Conservation (phyloP, 1,140 invertebrate genomes). For the Hestina assimilis region DNA sequence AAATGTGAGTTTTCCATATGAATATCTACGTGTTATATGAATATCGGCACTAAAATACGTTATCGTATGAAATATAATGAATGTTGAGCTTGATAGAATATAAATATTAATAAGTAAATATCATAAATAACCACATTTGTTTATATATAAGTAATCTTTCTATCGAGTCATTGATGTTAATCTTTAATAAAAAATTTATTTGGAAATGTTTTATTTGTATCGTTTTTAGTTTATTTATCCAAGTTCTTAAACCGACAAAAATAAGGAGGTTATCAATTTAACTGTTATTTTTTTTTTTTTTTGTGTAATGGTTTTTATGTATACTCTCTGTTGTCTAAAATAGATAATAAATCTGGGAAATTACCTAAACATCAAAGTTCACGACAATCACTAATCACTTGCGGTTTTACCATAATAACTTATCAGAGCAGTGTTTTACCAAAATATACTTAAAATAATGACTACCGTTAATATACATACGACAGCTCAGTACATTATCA, state of each 20-base stretch:
- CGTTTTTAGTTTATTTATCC: too few species aligned
- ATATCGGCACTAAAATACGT: conserved; percentile 16
- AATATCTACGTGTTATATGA: background rate
- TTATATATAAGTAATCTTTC: conserved; percentile 24
- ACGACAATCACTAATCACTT: too few species aligned
- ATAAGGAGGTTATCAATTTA: too few species aligned
- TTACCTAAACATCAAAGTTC: too few species aligned
- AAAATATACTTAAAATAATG: background rate
- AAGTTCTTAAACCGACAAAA: too few species aligned
- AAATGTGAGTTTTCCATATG: background rate
- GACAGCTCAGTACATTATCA: too few species aligned
- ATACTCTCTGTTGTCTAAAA: background rate
- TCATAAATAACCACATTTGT: conserved; percentile 23
- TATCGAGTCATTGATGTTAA: conserved; percentile 32
- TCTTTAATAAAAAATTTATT: conserved; percentile 37
- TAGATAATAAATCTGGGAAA: background rate
- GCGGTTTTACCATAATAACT: too few species aligned
- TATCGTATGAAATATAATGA: conserved; percentile 20
- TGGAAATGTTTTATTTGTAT: conserved; percentile 21
- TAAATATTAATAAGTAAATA: conserved; percentile 23
- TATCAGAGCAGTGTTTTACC: too few species aligned
- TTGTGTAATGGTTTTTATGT: background rate
- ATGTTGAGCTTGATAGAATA: conserved; percentile 45
- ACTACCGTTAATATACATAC: too few species aligned
- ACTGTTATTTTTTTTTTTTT: background rate